phyloP scores from a whole-genome alignment of 2,888 invertebrate genomes.

The Anagyrus pseudococci region DNA sequence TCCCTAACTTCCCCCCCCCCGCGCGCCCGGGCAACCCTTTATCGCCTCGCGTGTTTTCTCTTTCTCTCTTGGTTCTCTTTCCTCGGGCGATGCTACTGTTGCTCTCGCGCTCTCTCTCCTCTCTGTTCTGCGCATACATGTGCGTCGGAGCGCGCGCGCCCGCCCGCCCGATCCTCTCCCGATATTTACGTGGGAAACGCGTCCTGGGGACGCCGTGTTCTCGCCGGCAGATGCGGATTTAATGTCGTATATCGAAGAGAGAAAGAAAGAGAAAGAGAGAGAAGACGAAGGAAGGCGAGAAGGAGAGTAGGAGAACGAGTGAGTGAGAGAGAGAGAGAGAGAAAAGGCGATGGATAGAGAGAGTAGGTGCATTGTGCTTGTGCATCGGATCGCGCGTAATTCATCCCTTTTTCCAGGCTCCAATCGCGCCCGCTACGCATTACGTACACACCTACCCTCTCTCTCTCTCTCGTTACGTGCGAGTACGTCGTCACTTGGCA shows the following conservation, averaged over 20 bases:
- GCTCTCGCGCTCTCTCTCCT: constrained; percentile 1
- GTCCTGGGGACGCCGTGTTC: no score
- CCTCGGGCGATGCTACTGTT: no score
- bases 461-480: no score
- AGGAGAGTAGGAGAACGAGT: constrained; percentile 5
- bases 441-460: neutral
- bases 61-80: no score
- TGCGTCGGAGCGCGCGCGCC: constrained; percentile 28
- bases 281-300: constrained; percentile 10
- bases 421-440: no score
- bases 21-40: no score
- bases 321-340: constrained; percentile 16
- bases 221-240: constrained; percentile 29
- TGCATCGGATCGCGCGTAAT: constrained; percentile 48
- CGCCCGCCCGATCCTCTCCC: constrained; percentile 39
- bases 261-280: constrained; percentile 12
- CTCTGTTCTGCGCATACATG: constrained; percentile 19
- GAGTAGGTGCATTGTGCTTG: constrained; percentile 45
- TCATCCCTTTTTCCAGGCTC: constrained; percentile 16
- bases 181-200: constrained; percentile 62
- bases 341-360: neutral
- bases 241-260: constrained; percentile 25
- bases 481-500: no score
- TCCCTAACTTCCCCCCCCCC: no score
- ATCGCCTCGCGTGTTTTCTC: constrained; percentile 2